These are phyloP conservation scores for Oryctes rhinoceros DNA, from an alignment of 1,140 invertebrate species.

Conservation along the genomic window DNA sequence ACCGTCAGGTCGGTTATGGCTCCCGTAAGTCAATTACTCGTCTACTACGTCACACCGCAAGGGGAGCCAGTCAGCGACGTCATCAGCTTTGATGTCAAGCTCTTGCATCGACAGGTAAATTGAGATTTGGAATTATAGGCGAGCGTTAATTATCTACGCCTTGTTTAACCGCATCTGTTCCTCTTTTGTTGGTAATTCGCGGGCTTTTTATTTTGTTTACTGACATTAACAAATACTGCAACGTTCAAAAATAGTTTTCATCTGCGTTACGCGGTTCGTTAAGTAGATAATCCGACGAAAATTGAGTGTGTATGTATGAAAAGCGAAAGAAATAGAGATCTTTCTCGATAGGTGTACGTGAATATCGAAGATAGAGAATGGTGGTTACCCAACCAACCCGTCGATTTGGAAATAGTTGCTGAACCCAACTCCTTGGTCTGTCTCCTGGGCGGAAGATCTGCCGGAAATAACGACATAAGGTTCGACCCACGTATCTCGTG, in stretches of 20 bases:
- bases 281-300: too few relatives aligned
- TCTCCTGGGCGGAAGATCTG: slow-evolving; percentile 65
- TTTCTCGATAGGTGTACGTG: slow-evolving; percentile 61
- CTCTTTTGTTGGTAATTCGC: too few relatives aligned
- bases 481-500: slow-evolving; percentile 64
- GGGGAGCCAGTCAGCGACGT: slow-evolving; percentile 78
- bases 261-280: too few relatives aligned
- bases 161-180: too few relatives aligned
- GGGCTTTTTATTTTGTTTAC: too few relatives aligned
- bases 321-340: too few relatives aligned
- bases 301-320: too few relatives aligned
- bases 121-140: not conserved
- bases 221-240: too few relatives aligned
- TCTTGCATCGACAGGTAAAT: slow-evolving; percentile 68
- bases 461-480: slow-evolving; percentile 60
- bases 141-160: too few relatives aligned
- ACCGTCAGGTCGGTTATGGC: slow-evolving; percentile 75
- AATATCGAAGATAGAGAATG: slow-evolving; percentile 66
- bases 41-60: slow-evolving; percentile 79
- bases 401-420: slow-evolving; percentile 66
- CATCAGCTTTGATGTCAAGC: slow-evolving; percentile 69
- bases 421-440: slow-evolving; percentile 67
- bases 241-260: too few relatives aligned
- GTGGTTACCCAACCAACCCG: slow-evolving; percentile 65
- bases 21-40: slow-evolving; percentile 74